Base-by-base conservation (phyloP, 2,888 invertebrate species). In the Lapara coniferarum region DNA sequence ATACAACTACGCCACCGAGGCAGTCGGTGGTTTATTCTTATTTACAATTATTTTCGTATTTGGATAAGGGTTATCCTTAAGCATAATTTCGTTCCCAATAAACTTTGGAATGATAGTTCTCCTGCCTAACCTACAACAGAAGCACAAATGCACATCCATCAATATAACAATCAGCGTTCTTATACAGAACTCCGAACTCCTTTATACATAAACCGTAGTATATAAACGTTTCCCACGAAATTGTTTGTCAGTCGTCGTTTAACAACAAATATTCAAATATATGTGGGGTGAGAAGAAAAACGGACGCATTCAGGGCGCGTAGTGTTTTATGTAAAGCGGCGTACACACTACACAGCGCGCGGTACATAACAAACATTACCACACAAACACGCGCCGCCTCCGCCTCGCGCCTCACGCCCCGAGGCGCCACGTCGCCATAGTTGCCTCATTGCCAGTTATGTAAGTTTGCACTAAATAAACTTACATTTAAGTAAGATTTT, bases 201-300 rank as follows among this genome's bases (percentile, higher is more conserved):
- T 12, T 37, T 19, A 49, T 49, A 49, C 63, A 63, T 63, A 63
- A 63, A 63, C 63, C 12, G 10, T 12, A 63, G 59, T 46, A 63
- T 46, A 63, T 63, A 25, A 63, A 63, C 59, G 49, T 63, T 49
- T 67, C 49, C 25, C 56, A 55, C 67, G 56, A 56, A 67, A 67
- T 55, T 56, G 55, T 56, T 37, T 37, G 53, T 46, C 67, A 63
- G 67, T 44, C 68, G 71, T 70, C 74, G 72, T 77, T 78, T 74
- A 78, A 75, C 78, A 78, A 78, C 80, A 78, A 81, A 77, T 74
- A 72, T 59, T 74, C 73, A 74, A 78, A 78, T 77, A 69, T 77
- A 77, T 81, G 76, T 77, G 76, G 75, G 75, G 77, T 72, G 79
- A 75, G 77, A 74, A 75, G 75, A 77, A 73, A 75, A 77, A 73